A percentile compares a stretch with the other conserved stretches of the same genome.
Conservation (phyloP, 1,140 invertebrate genomes). For the Chrysoperla carnea region DNA sequence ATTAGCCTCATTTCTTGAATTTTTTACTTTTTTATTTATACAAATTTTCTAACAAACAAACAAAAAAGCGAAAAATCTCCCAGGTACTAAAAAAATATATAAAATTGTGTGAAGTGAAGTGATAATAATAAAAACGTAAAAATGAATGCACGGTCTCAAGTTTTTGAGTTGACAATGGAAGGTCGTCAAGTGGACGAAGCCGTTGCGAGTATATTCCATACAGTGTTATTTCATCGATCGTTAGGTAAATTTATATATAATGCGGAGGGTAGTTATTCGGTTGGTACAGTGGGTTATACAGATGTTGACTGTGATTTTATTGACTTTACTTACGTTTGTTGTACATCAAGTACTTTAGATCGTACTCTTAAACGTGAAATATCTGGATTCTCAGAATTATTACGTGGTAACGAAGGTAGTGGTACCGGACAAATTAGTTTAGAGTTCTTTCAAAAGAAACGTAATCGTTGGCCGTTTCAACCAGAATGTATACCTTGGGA, state of each 20-base stretch:
- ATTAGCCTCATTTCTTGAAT: not conserved
- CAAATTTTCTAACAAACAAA: too few species aligned
- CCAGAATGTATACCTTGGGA: slow-evolving; percentile 91
- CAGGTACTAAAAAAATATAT: too few species aligned
- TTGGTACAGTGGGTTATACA: slow-evolving; percentile 85
- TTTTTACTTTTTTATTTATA: not conserved
- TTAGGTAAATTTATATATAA: slow-evolving; percentile 91
- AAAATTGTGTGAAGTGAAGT: too few species aligned
- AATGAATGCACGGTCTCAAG: slow-evolving; percentile 80
- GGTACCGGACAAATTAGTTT: slow-evolving; percentile 76
- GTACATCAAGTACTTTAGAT: slow-evolving; percentile 63
- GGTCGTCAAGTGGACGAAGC: slow-evolving; percentile 89
- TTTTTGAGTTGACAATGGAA: slow-evolving; percentile 79
- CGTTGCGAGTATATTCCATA: slow-evolving; percentile 86
- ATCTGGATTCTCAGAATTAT: slow-evolving; percentile 65
- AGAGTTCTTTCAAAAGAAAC: slow-evolving; percentile 89
- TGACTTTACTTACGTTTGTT: slow-evolving; percentile 92
- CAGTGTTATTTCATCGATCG: slow-evolving; percentile 83
- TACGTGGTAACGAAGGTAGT: slow-evolving; percentile 55
- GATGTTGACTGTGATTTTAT: slow-evolving; percentile 96
- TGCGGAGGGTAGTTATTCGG: slow-evolving; percentile 83
- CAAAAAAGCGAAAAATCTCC: too few species aligned
- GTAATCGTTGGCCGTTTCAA: slow-evolving; percentile 72
- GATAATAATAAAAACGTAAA: slow-evolving; percentile 7
- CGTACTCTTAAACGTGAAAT: slow-evolving; percentile 63